Evolutionary conservation across 2,888 invertebrate species (phyloP).

Genomic region (Drosophila subquinaria): DNA sequence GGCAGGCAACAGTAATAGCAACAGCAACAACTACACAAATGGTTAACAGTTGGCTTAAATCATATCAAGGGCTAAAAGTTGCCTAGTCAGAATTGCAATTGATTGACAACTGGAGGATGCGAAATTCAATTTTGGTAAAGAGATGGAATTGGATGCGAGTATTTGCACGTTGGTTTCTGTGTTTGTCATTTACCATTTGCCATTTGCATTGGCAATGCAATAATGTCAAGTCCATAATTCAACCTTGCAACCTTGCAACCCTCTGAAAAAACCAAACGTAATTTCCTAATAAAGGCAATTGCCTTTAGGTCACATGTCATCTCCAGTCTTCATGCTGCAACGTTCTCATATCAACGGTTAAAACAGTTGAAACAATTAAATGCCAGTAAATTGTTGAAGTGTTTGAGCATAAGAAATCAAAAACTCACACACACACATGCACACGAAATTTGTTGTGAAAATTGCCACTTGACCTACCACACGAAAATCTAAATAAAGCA

Average conservation of each 20-base stretch:
- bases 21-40: not conserved
- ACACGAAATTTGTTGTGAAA: constrained; percentile 53
- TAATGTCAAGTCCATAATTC: constrained; percentile 1
- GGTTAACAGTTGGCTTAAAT: constrained; percentile 1
- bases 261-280: not conserved
- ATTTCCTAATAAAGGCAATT: constrained; percentile 4
- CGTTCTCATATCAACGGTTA: not conserved
- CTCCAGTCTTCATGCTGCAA: not conserved
- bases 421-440: constrained; percentile 4
- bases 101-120: constrained; percentile 30
- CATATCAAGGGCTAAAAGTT: constrained; percentile 14
- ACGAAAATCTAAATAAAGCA: constrained; percentile 75
- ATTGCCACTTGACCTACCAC: constrained; percentile 80
- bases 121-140: constrained; percentile 4
- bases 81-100: constrained; percentile 19
- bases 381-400: constrained; percentile 8
- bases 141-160: not conserved
- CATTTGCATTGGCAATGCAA: constrained; percentile 9
- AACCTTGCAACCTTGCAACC: not conserved
- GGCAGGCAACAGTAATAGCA: not conserved
- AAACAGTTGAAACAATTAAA: not conserved
- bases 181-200: constrained; percentile 2
- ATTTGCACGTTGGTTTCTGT: not conserved
- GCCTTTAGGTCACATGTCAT: constrained; percentile 10
- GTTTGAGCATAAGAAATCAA: constrained; percentile 9